Evolutionary conservation across 2,113 vertebrate species (phyloP).

Genomic region (Aegotheles bennettii): DNA sequence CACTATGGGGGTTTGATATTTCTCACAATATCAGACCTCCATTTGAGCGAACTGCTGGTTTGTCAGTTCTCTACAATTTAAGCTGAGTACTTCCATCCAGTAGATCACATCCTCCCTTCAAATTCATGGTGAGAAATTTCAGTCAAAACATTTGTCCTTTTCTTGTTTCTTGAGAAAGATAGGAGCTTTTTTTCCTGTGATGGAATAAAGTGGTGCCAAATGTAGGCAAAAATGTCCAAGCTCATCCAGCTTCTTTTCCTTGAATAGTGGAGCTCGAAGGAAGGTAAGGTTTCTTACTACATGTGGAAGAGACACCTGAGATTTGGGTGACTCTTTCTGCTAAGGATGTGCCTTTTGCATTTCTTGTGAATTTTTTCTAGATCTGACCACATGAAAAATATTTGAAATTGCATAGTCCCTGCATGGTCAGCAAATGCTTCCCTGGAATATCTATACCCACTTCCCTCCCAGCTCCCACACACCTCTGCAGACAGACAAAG

Average conservation of each 20-base stretch:
- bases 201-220: not conserved
- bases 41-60: not conserved
- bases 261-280: not conserved
- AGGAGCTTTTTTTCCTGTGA: rapidly evolving
- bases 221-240: not conserved
- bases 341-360: not conserved
- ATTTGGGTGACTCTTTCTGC: not conserved
- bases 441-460: not conserved
- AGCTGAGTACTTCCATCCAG: not conserved
- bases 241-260: not conserved
- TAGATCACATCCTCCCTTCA: not conserved
- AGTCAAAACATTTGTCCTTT: not conserved
- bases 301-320: not conserved
- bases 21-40: not conserved
- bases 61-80: not conserved
- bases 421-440: not conserved
- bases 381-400: not conserved
- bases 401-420: not conserved
- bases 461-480: not conserved
- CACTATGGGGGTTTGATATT: not conserved
- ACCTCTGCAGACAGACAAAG: not conserved
- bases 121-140: not conserved
- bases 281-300: not conserved
- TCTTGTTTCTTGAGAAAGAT: not conserved
- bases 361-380: not conserved